Evolutionary conservation across 2,113 vertebrate genomes (phyloP), one percentile per base, ranked within the genome.

Genomic region (Misgurnus anguillicaudatus): DNA sequence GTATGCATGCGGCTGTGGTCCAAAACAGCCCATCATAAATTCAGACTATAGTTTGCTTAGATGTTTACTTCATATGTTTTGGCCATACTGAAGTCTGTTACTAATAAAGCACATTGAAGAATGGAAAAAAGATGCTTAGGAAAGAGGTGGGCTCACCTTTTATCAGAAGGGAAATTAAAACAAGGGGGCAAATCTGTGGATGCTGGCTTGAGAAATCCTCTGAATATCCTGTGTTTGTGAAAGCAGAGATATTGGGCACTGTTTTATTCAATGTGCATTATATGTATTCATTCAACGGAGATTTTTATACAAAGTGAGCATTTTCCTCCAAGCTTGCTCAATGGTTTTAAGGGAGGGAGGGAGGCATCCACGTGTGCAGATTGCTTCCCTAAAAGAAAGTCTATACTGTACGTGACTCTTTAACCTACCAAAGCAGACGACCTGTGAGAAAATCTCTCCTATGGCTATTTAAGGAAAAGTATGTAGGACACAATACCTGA

Each of bases 11-110:
- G 5, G 1, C 1, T 10, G 5, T 21, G 53, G 31, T 19, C 9
- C 5, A 76, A 80, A 66, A 39, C 24, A 83, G 61, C 70, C 55
- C 57, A 77, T 8, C 16, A 24, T 17, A 42, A 45, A 3, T 64
- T 13, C 9, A n/a, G 31, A 36, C 39, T 72, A 41, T 45, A 19
- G 14, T 47, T 41, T 11, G 57, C 14, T n/a, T 31, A 10, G 5
- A 53, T 17, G 51, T 42, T 38, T 42, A 53, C 67, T 77, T 75
- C 60, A 67, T 85, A 75, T 87, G 84, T 82, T 81, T 88, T 84
- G 80, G 82, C 88, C 86, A 86, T 88, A 84, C 83, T 70, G 78
- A 66, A 53, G 83, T 82, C 75, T 86, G 80, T 60, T 73, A 75
- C 77, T 80, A 77, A 84, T 86, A 85, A 83, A 61, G 36, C 53